Conservation (phyloP, 2,113 vertebrate species). For the Andinoacara biseriatus region DNA sequence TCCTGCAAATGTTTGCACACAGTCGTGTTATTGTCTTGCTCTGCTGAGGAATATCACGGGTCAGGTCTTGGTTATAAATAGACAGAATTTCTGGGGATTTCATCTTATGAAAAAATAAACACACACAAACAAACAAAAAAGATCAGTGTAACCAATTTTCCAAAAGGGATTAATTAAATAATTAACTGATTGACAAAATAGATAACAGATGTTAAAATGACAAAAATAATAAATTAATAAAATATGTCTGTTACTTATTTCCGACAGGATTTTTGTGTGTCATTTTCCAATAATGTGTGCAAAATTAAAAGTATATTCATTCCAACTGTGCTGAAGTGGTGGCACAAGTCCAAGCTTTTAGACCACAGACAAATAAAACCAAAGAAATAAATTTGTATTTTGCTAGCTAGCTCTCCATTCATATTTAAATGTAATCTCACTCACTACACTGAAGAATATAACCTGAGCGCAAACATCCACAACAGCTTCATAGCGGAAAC, state of each 20-base stretch:
- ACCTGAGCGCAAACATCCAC: not conserved
- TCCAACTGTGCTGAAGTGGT: not conserved
- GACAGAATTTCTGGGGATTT: not conserved
- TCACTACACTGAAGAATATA: not conserved
- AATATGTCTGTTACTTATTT: not conserved
- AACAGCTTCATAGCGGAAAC: not conserved
- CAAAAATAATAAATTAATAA: not conserved
- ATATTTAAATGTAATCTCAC: not conserved
- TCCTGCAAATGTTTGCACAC: constrained; percentile 75
- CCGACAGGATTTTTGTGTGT: not conserved
- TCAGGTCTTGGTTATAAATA: constrained; percentile 31
- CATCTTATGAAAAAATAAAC: not conserved
- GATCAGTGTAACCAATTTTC: not conserved
- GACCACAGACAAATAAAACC: not conserved
- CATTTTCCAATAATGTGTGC: not conserved
- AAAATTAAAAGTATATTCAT: not conserved
- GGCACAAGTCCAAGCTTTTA: not conserved
- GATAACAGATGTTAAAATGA: not conserved
- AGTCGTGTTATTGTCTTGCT: constrained; percentile 25
- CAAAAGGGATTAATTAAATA: fast-evolving
- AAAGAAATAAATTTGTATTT: not conserved
- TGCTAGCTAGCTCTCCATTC: not conserved
- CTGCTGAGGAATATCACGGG: constrained; percentile 21
- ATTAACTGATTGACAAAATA: not conserved
- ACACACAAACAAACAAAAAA: not conserved